Evolutionary conservation across 2,888 invertebrate species (phyloP), one percentile per base, ranked within the genome.

Genomic region (Pseudococcus jackbeardsleyi): DNA sequence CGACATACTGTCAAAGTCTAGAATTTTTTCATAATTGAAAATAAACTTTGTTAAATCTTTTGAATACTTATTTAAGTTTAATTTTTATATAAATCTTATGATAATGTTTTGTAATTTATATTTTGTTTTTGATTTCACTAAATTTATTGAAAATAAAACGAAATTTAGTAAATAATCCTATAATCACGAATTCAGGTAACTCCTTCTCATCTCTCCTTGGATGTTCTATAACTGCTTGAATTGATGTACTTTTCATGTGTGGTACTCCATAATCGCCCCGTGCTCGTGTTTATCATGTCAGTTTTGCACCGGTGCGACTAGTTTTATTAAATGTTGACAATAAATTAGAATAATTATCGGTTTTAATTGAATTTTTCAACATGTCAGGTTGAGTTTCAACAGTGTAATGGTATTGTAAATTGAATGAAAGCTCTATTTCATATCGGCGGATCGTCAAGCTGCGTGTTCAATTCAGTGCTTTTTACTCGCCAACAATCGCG

Each of bases 251-350:
- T 82, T 46, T 82, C 79, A 82, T 82, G 46, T 46, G 46, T 82
- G 79, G 79, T 82, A 82, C 79, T 82, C 79, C 79, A 82, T 82
- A 46, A 82, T 82, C 79, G 87, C 87, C 48, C 87, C 87, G 87
- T 87, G 87, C 68, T 77, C 87, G 77, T 87, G 87, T 87, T 87
- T 87, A 87, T 87, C 87, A 87, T 87, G 87, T 68, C 77, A 50
- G 72, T 87, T 86, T 87, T 50, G 22, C 87, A 87, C 87, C 87
- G 87, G 87, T 87, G 87, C 87, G 87, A 87, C 77, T 79, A 54
- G 72, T 87, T 87, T 77, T 77, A 42, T 42, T 86, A 46, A 82
- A 82, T 82, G 79, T 82, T 82, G 79, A 82, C 79, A n/a, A 82
- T 82, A 82, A 82, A 82, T 82, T 82, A 46, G 46, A 82, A 46